Evolutionary conservation across 1,140 invertebrate genomes (phyloP), one percentile per base, ranked within the genome.

Genomic region (Diuraphis noxia): DNA sequence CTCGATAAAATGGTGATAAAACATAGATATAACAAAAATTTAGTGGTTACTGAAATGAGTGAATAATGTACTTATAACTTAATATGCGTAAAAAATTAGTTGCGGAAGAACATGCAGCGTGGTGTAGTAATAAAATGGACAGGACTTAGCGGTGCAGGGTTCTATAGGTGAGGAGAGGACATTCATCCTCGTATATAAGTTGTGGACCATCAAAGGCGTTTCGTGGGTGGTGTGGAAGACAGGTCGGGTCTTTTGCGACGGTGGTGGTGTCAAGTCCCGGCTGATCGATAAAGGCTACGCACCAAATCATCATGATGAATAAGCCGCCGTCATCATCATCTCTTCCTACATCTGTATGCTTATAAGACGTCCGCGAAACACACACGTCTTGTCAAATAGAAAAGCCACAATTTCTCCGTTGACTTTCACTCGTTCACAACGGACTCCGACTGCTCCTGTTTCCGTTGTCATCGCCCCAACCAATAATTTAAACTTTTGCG

Each of bases 271-370:
- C 89, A 43, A 40, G 89, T 91, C 89, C 89, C 89, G 89, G 89
- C 89, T 91, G 89, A 91, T 91, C 89, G 77, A 91, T 91, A 91
- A 91, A 91, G 89, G 89, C 77, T 79, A 77, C 77, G 43, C 72
- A 91, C 34, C 89, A 91, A 91, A 91, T 91, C 89, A 91, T 91
- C 43, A 43, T 82, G 89, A 43, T 82, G 89, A 91, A 72, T 72
- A 72, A 91, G 43, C 77, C 30, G 40, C 36, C 10, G 88, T 41
- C 3, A 21, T 63, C 1, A 34, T 34, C 72, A 72, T 72, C 56
- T 88, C 40, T 41, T 21, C 72, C 72, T 89, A 36, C 10, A 8
- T 46, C 7, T 34, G 88, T 34, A 34, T 81, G 41, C 88, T 25
- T 90, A 79, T 6, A 81, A 90, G 88, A 81, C 72, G 43, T 90